A percentile compares a stretch with the other conserved stretches of the same genome.
Evolutionary conservation across 1,140 invertebrate genomes (phyloP).

Genomic region (Drosophila gunungcola): DNA sequence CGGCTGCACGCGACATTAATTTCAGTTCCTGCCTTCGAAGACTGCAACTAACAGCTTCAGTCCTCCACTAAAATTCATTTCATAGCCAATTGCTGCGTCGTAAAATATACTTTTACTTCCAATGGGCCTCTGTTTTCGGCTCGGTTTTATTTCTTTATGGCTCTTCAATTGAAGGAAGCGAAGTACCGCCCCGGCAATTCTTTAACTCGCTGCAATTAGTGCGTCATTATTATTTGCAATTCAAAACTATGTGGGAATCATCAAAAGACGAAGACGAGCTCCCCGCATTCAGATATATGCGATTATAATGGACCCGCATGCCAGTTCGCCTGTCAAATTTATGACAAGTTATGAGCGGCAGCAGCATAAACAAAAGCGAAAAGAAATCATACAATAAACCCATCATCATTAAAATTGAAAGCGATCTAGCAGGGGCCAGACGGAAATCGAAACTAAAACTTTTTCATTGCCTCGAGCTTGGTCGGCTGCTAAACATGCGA

Average conservation of each 20-base stretch:
- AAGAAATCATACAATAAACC: constrained; percentile 52
- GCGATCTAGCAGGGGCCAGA: constrained; percentile 25
- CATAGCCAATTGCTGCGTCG: constrained; percentile 78
- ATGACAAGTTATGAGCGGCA: constrained; percentile 81
- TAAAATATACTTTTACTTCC: constrained; percentile 56
- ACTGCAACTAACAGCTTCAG: constrained; percentile 54
- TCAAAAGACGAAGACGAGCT: constrained; percentile 9
- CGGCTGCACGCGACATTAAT: constrained; percentile 78
- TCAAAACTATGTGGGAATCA: constrained; percentile 74
- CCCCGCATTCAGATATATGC: constrained; percentile 35
- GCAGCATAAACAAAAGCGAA: constrained; percentile 71
- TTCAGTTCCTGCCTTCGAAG: constrained; percentile 64
- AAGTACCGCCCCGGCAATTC: constrained; percentile 30
- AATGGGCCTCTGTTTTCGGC: constrained; percentile 12
- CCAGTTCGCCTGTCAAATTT: constrained; percentile 69
- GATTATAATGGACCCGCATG: constrained; percentile 68
- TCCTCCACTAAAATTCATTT: constrained; percentile 74
- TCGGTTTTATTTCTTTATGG: constrained; percentile 54
- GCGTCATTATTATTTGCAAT: constrained; percentile 81
- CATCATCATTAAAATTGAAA: constrained; percentile 60
- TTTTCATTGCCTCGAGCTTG: constrained; percentile 24
- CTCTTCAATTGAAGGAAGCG: constrained; percentile 59
- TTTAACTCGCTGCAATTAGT: constrained; percentile 72
- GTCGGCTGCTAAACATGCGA: constrained; percentile 61
- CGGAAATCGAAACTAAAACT: constrained; percentile 38